Evolutionary conservation across 2,888 invertebrate genomes (phyloP), one percentile per base, ranked within the genome.

Genomic region (Synanthedon vespiformis): DNA sequence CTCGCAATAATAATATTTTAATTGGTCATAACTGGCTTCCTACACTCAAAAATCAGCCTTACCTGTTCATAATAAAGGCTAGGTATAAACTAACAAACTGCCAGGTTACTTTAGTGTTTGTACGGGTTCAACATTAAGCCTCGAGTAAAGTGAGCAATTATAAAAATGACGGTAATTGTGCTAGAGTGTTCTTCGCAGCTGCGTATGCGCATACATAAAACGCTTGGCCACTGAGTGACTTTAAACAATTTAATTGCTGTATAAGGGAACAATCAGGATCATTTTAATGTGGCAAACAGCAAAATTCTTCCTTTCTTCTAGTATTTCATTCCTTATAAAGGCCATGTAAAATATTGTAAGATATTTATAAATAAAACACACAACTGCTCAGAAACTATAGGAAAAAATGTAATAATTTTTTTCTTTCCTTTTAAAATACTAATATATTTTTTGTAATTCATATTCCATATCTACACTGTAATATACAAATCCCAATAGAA

Each of bases 71-170:
- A 34, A 34, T 34, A 34, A 8, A 34, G 10, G 10, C 10, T 34
- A 34, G 34, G 10, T 34, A 34, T 34, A 10, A 34, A 34, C 34
- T 34, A 34, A 34, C 10, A 8, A 34, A 34, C 10, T 34, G 10
- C 10, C 34, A 10, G 34, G 34, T 10, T 34, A 8, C 34, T 34
- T 34, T 34, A 34, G 34, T 34, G 34, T 34, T 34, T 34, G 34
- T 34, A 34, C 34, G 34, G 5, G 8, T 34, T 34, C 8, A 13
- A 47, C 13, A 44, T 44, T 44, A 44, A 44, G 14, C 44, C 14
- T 54, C 48, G 56, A 57, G 57, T 54, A 56, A 64, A 64, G 59
- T 63, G 58, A 61, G 61, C 65, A 67, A 63, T 65, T 67, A 51
- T 40, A 10, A 64, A 52, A 12, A 40, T 41, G 22, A 56, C 52